phyloP scores from a whole-genome alignment of 1,140 invertebrate genomes.

The Melipona quadrifasciata region DNA sequence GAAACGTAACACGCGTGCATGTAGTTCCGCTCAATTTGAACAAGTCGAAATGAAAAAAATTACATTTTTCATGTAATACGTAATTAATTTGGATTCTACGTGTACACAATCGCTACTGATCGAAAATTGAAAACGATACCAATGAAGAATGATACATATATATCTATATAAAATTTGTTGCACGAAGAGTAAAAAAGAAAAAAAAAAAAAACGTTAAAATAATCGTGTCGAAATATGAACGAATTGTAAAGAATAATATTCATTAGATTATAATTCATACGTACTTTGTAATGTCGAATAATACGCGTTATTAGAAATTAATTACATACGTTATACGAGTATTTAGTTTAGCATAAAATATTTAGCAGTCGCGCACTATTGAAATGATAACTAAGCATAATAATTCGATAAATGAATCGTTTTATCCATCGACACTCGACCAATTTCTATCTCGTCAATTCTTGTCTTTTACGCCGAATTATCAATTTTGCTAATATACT shows the following conservation, averaged over 20 bases:
- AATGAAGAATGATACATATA: background rate
- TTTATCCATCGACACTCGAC: slow-evolving; percentile 49
- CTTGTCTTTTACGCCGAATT: slow-evolving; percentile 49
- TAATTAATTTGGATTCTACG: background rate
- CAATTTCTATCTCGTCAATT: slow-evolving; percentile 62
- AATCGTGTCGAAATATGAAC: background rate
- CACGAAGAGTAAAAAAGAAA: background rate
- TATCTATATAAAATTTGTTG: background rate
- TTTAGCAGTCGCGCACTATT: background rate
- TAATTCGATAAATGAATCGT: slow-evolving; percentile 27
- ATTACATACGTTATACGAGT: background rate
- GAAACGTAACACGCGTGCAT: too few relatives aligned
- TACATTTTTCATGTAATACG: background rate
- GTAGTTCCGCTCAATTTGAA: slow-evolving; percentile 8
- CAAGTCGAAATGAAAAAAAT: background rate
- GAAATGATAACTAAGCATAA: slow-evolving; percentile 24
- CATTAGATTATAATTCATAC: slow-evolving; percentile 17
- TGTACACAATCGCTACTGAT: background rate
- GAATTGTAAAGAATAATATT: background rate
- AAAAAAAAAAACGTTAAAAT: background rate
- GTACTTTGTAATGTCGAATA: slow-evolving; percentile 19
- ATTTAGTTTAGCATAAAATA: slow-evolving; percentile 7
- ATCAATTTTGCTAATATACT: slow-evolving; percentile 40
- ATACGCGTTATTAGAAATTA: background rate
- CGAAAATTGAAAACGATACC: background rate